These are phyloP conservation scores for Drosophila nigritarsus DNA, from an alignment of 2,888 invertebrate genomes.

Conservation along the genomic window DNA sequence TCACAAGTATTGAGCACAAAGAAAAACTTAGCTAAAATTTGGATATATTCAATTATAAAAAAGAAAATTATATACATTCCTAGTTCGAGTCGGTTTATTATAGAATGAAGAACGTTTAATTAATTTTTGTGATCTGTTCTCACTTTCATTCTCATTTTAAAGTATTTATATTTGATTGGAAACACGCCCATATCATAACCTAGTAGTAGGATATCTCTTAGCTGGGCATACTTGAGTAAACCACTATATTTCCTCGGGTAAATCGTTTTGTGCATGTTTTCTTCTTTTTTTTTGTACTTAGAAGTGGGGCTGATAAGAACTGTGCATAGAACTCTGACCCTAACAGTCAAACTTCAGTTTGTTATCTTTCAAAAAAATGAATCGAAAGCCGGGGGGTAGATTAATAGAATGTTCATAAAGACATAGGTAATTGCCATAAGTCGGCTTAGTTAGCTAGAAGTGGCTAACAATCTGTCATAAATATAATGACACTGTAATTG, in stretches of 20 bases:
- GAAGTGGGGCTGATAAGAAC: conserved; percentile 36
- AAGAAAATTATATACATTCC: background rate
- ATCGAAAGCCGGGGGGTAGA: background rate
- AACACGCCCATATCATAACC: background rate
- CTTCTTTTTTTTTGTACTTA: conserved; percentile 2
- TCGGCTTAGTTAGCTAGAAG: background rate
- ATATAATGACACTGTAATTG: background rate
- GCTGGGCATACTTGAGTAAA: background rate
- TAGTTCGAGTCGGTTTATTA: background rate
- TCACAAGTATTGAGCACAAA: background rate
- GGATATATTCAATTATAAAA: background rate
- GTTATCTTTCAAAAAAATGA: conserved; percentile 28
- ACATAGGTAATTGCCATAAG: background rate
- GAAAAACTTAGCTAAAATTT: background rate
- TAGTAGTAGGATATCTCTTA: background rate
- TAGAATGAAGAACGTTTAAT: background rate
- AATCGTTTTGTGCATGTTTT: conserved; percentile 30
- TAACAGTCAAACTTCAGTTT: conserved; percentile 21
- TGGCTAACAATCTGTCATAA: background rate
- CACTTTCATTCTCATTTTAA: background rate
- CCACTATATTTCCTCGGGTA: background rate
- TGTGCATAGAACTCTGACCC: conserved; percentile 47
- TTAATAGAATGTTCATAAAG: conserved; percentile 6
- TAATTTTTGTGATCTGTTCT: background rate
- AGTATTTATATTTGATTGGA: background rate